Percentiles rank a stretch among this genome's conserved stretches.
Evolutionary conservation across 1,140 invertebrate species (phyloP).

Genomic region (Saxidomus purpurata): DNA sequence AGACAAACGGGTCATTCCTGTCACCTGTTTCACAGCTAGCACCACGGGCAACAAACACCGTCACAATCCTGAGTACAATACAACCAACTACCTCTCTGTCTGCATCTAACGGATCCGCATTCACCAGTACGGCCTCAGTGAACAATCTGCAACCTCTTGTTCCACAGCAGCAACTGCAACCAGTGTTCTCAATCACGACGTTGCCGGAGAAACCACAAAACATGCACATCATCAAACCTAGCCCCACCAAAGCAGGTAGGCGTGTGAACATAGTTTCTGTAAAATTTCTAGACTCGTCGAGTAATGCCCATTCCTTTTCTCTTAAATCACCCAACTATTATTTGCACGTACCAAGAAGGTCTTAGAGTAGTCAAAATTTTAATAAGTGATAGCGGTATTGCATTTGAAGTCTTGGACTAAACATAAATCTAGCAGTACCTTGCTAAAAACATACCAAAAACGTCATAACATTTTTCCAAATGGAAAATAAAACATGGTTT

Average conservation of each 20-base stretch:
- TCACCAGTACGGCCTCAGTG: constrained; percentile 69
- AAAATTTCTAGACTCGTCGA: too few relatives aligned
- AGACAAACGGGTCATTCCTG: constrained; percentile 72
- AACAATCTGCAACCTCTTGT: constrained; percentile 70
- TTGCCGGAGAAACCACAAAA: constrained; percentile 70
- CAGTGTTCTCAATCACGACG: constrained; percentile 63
- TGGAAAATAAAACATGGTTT: too few relatives aligned
- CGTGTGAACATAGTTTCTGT: too few relatives aligned
- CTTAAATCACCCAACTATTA: too few relatives aligned
- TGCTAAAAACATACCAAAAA: too few relatives aligned
- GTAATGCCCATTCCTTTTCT: too few relatives aligned
- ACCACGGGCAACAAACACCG: constrained; percentile 70
- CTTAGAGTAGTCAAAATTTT: too few relatives aligned
- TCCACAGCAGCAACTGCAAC: constrained; percentile 69
- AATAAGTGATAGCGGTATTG: too few relatives aligned
- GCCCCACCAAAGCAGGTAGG: constrained; percentile 80
- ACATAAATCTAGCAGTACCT: too few relatives aligned
- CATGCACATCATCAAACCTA: constrained; percentile 74
- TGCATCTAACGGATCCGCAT: constrained; percentile 70
- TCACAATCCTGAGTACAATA: constrained; percentile 77
- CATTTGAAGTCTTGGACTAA: too few relatives aligned
- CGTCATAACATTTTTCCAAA: too few relatives aligned
- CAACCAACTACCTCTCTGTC: constrained; percentile 71
- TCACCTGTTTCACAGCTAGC: constrained; percentile 75
- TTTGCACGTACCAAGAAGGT: too few relatives aligned